Conservation (phyloP, 2,888 invertebrate species). For the Scaeva pyrastri region DNA sequence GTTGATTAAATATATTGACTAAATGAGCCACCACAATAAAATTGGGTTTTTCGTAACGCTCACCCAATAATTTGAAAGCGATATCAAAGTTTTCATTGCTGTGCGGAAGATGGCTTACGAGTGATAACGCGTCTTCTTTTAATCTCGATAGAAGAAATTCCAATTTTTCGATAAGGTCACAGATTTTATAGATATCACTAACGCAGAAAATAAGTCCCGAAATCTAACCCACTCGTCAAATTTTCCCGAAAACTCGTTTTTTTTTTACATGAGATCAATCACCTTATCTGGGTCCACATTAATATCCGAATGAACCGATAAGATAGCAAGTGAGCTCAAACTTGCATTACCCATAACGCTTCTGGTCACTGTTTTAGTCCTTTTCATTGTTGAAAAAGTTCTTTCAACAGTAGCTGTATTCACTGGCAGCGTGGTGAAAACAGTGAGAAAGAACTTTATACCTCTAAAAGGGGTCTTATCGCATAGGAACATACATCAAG, state of each 20-base stretch:
- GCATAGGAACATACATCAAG: not conserved
- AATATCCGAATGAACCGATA: no score
- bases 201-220: constrained; percentile 35
- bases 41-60: constrained; percentile 28
- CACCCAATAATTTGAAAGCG: constrained; percentile 22
- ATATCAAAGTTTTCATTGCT: constrained; percentile 40
- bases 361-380: not conserved
- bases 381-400: constrained; percentile 1
- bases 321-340: no score
- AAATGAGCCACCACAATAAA: constrained; percentile 39
- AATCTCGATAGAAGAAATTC: constrained; percentile 26
- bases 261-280: no score
- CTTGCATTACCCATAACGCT: not conserved
- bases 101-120: constrained; percentile 31
- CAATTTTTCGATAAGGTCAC: constrained; percentile 39
- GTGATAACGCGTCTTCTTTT: constrained; percentile 30
- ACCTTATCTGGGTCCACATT: no score
- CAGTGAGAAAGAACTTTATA: no score
- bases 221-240: constrained; percentile 42
- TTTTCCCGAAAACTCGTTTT: constrained; percentile 14
- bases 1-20: constrained; percentile 46
- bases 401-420: not conserved
- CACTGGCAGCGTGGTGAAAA: no score
- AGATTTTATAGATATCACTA: constrained; percentile 13
- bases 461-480: no score